Percentiles rank a stretch among this genome's conserved stretches.
These are phyloP conservation scores for Megalurothrips usitatus DNA, from an alignment of 2,888 invertebrate species.

Conservation along the genomic window DNA sequence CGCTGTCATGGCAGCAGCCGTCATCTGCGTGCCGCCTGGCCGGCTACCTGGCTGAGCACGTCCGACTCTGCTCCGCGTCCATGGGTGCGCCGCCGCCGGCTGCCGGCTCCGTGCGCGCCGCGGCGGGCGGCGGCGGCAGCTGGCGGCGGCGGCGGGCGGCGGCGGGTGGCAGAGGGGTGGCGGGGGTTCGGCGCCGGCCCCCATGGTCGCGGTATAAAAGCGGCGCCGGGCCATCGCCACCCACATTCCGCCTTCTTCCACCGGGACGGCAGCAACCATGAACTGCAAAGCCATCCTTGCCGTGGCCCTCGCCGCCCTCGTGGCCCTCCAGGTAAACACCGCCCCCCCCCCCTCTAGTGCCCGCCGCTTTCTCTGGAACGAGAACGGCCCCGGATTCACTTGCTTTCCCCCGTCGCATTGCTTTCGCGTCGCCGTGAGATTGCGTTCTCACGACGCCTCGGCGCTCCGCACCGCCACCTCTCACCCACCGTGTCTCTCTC, in stretches of 20 bases:
- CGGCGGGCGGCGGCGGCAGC: neutral
- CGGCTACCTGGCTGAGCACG: neutral
- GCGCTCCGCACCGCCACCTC: neutral
- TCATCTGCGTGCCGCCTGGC: neutral
- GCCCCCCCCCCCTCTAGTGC: neutral
- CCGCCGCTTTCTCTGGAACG: neutral
- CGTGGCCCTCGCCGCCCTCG: constrained; percentile 14
- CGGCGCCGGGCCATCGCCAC: neutral
- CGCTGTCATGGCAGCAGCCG: no score
- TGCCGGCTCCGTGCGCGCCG: neutral
- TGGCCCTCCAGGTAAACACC: constrained; percentile 2
- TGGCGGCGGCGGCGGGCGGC: neutral
- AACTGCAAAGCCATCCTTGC: constrained; percentile 5
- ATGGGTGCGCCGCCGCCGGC: neutral
- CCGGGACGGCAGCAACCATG: constrained; percentile 17
- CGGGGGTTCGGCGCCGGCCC: neutral
- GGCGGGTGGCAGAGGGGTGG: neutral
- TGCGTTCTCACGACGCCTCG: neutral
- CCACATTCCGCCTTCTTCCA: neutral
- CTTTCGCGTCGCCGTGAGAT: neutral
- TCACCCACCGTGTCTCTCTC: neutral
- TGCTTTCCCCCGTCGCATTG: no score
- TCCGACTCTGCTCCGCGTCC: neutral
- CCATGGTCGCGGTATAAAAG: neutral
- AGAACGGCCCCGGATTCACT: neutral